These are phyloP conservation scores for Gymnogyps californianus DNA, from an alignment of 2,113 vertebrate species.

Conservation along the genomic window DNA sequence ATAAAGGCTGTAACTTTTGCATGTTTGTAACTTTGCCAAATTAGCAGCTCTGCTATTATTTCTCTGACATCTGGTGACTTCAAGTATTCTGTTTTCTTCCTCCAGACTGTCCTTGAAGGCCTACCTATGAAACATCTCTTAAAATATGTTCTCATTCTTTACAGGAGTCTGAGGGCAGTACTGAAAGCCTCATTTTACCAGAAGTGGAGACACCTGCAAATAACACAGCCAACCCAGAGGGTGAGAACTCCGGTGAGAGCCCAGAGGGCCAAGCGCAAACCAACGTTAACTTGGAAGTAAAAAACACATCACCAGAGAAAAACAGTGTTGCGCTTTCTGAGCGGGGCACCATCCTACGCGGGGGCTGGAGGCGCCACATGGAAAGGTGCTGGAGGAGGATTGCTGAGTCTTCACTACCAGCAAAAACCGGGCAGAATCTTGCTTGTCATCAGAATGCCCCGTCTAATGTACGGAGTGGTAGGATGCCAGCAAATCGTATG, in stretches of 20 bases:
- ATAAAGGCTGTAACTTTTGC: neutral
- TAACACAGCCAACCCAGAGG: neutral
- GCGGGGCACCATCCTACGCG: fast-evolving
- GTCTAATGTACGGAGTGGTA: fast-evolving
- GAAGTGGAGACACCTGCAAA: neutral
- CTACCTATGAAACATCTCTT: neutral
- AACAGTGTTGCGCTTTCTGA: neutral
- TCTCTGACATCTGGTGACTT: neutral
- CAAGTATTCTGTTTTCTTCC: neutral
- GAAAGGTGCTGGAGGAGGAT: neutral
- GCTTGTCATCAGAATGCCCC: neutral
- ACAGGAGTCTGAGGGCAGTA: neutral
- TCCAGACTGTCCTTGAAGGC: neutral
- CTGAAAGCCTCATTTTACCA: neutral
- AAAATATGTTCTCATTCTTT: neutral
- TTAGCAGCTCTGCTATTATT: neutral
- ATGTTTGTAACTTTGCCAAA: neutral
- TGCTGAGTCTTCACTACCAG: neutral
- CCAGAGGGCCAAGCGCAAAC: neutral
- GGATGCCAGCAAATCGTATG: neutral
- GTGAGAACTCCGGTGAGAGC: neutral
- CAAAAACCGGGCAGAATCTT: neutral
- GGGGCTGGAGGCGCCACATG: neutral
- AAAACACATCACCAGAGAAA: neutral
- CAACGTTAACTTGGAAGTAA: neutral